Evolutionary conservation across 2,888 invertebrate genomes (phyloP).

Genomic region (Piscicola geometra): DNA sequence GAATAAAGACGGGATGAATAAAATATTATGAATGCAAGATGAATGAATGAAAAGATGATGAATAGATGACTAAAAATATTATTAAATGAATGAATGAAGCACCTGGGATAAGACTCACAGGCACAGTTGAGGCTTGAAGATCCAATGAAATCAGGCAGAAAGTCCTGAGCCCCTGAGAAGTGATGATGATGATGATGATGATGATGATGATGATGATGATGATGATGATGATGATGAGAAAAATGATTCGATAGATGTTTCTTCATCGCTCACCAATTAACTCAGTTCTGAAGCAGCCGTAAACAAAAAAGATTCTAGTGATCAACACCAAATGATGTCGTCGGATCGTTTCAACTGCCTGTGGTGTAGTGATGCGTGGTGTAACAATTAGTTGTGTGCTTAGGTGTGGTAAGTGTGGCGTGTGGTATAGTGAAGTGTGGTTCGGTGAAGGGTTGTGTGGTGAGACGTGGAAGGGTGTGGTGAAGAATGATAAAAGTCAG

Average conservation of each 20-base stretch:
- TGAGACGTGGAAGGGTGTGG: not conserved
- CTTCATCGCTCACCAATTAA: constrained; percentile 41
- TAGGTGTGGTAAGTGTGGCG: too few relatives aligned
- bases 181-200: too few relatives aligned
- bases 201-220: too few relatives aligned
- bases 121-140: constrained; percentile 40
- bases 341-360: constrained; percentile 2
- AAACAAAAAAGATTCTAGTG: constrained; percentile 44
- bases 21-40: not conserved
- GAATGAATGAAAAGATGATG: not conserved
- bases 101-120: constrained; percentile 41
- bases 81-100: not conserved
- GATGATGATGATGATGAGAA: too few relatives aligned
- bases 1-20: not conserved
- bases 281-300: constrained; percentile 42
- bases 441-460: too few relatives aligned
- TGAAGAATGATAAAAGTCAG: too few relatives aligned
- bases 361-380: too few relatives aligned
- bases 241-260: too few relatives aligned
- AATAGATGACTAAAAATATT: too few relatives aligned
- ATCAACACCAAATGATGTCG: constrained; percentile 42
- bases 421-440: too few relatives aligned
- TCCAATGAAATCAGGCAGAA: constrained; percentile 43
- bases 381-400: too few relatives aligned
- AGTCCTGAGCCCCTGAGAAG: constrained; percentile 43